phyloP scores from a whole-genome alignment of 2,888 invertebrate genomes.

The Gymnosoma rotundatum region DNA sequence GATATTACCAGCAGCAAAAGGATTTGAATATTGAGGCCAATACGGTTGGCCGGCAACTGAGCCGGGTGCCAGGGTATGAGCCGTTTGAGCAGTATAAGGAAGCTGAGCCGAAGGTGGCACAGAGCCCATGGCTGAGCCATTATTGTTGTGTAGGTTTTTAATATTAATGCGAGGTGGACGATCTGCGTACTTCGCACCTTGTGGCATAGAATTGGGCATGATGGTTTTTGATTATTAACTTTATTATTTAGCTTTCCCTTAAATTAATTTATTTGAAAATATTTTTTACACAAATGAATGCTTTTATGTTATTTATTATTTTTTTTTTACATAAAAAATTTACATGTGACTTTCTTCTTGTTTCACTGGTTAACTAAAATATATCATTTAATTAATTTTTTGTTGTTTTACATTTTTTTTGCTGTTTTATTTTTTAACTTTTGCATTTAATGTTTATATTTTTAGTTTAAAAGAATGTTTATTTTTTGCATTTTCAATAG shows the following conservation, averaged over 20 bases:
- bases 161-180: conserved; percentile 81
- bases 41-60: conserved; percentile 74
- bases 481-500: neutral
- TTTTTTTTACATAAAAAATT: conserved; percentile 43
- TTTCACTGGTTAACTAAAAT: neutral
- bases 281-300: too few species aligned
- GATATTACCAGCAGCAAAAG: conserved; percentile 88
- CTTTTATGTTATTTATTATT: neutral
- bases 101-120: conserved; percentile 77
- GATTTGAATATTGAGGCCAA: conserved; percentile 80
- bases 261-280: neutral
- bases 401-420: conserved; percentile 5
- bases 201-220: conserved; percentile 71
- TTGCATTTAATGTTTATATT: neutral
- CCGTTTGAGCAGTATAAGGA: conserved; percentile 77
- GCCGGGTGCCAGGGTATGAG: conserved; percentile 69
- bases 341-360: conserved; percentile 51
- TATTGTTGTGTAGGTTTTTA: conserved; percentile 74
- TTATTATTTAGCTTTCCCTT: neutral
- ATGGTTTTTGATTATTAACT: neutral
- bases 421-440: neutral
- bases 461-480: neutral
- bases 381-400: conserved; percentile 45
- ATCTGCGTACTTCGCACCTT: conserved; percentile 75
- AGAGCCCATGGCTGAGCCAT: conserved; percentile 73